A percentile compares a stretch with the other conserved stretches of the same genome.
Conservation (phyloP, 2,113 vertebrate genomes). For the Nematolebias whitei region DNA sequence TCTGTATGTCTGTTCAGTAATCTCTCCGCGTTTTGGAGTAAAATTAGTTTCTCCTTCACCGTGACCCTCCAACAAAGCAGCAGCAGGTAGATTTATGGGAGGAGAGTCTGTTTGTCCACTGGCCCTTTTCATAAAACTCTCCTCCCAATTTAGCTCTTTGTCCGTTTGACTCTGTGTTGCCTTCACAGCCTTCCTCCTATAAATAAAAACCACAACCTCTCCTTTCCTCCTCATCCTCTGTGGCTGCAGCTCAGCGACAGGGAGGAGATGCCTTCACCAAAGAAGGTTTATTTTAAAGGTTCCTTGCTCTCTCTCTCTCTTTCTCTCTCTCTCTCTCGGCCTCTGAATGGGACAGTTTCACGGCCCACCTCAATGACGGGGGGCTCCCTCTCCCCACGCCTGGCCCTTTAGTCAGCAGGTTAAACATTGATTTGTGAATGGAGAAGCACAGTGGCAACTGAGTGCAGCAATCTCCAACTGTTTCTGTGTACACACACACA, state of each 20-base stretch:
- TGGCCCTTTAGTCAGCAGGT: conserved; percentile 79
- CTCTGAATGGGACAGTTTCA: conserved; percentile 64
- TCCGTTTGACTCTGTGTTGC: conserved; percentile 24
- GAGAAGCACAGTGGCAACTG: conserved; percentile 67
- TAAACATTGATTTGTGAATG: conserved; percentile 85
- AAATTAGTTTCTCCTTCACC: conserved; percentile 7
- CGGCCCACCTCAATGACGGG: conserved; percentile 63
- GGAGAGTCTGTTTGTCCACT: conserved; percentile 19
- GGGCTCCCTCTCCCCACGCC: conserved; percentile 73
- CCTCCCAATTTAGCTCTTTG: conserved; percentile 29
- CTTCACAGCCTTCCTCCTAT: conserved; percentile 43
- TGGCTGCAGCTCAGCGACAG: conserved; percentile 52
- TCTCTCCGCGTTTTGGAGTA: neutral
- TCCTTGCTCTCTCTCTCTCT: conserved; percentile 65
- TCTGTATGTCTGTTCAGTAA: neutral
- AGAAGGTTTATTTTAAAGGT: conserved; percentile 71
- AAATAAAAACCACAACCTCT: conserved; percentile 41
- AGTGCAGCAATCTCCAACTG: conserved; percentile 68
- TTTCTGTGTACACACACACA: conserved; percentile 74
- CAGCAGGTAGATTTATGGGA: conserved; percentile 18
- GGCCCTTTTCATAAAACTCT: conserved; percentile 23
- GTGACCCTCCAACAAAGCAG: conserved; percentile 4
- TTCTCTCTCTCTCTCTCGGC: conserved; percentile 50
- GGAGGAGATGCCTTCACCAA: conserved; percentile 70
- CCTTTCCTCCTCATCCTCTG: conserved; percentile 36